These are phyloP conservation scores for Sebastes matsubarae DNA, from an alignment of 2,797 vertebrate species.

Conservation along the genomic window DNA sequence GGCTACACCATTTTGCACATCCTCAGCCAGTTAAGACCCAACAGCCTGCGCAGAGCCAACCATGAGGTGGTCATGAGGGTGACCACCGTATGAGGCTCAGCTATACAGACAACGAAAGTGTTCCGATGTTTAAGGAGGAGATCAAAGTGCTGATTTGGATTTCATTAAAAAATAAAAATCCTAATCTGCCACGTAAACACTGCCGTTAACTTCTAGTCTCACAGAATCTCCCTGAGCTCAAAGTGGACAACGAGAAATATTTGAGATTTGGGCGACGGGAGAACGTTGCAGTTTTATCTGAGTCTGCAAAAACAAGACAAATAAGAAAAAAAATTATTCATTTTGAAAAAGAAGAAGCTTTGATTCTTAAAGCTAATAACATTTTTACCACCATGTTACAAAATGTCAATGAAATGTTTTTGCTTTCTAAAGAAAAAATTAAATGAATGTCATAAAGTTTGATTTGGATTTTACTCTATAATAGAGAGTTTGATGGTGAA, in stretches of 20 bases:
- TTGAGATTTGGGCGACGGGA: slow-evolving; percentile 5
- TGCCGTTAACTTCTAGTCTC: slow-evolving; percentile 30
- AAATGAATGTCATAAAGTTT: slow-evolving; percentile 25
- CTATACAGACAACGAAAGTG: background rate
- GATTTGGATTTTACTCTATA: slow-evolving; percentile 43
- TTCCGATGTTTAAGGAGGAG: background rate
- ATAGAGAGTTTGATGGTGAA: slow-evolving; percentile 29
- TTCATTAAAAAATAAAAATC: slow-evolving; percentile 14
- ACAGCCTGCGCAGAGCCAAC: slow-evolving; percentile 81
- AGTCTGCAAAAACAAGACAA: slow-evolving; percentile 14
- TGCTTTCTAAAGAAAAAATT: slow-evolving; percentile 33
- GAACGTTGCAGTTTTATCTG: background rate
- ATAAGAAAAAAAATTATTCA: background rate
- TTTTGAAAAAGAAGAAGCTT: slow-evolving; percentile 25
- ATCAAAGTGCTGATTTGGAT: slow-evolving; percentile 14
- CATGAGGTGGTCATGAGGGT: slow-evolving; percentile 90
- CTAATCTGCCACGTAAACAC: slow-evolving; percentile 41
- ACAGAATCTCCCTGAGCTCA: slow-evolving; percentile 22
- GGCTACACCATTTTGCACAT: slow-evolving; percentile 89
- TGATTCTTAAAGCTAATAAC: slow-evolving; percentile 33
- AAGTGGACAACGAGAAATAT: background rate
- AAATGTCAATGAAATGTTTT: slow-evolving; percentile 42
- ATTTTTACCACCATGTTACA: slow-evolving; percentile 42
- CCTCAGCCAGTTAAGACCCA: slow-evolving; percentile 88
- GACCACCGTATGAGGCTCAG: slow-evolving; percentile 85